Evolutionary conservation across 2,888 invertebrate genomes (phyloP), one percentile per base, ranked within the genome.

Genomic region (Zootermopsis nevadensis): DNA sequence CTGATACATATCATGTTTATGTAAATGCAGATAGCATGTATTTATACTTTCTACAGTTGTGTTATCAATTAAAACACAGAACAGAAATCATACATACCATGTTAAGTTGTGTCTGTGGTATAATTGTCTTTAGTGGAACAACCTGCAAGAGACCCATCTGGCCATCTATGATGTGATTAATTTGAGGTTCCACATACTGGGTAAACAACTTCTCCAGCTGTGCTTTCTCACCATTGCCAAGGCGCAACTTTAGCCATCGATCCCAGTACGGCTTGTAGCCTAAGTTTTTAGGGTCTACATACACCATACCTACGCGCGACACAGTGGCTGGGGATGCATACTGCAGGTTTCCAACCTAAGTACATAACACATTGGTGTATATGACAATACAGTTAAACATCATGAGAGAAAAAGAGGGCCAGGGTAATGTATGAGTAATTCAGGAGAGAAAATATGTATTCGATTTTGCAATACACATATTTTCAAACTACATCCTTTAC

Each of bases 251-350:
- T 90, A 87, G 91, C 92, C 84, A 90, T 91, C 95, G 93, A 83
- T 95, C 92, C 97, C 98, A 97, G 89, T 93, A 97, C 0, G 98
- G 97, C 83, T 93, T 91, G 87, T 94, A 97, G 0, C 97, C 96
- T 85, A 98, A 91, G 89, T 97, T 97, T 90, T 97, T 97, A 0
- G 98, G 97, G 88, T 98, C 97, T 0, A 98, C 97, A 87, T 94
- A 98, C 19, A 98, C 97, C 97, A 98, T 97, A 53, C 97, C 98
- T 15, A 97, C 97, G 82, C 98, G 92, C 0, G 97, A 97, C 4
- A 98, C 96, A 0, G 97, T 98, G 0, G 98, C 97, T 0, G 98
- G 98, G 0, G 98, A 98, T 0, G 98, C 98, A 87, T 95, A 97
- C 89, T 94, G 94, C 85, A 98, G 91, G 89, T 97, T 95, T 2